Evolutionary conservation across 2,113 vertebrate genomes (phyloP), one percentile per base, ranked within the genome.

Genomic region (Malurus melanocephalus): DNA sequence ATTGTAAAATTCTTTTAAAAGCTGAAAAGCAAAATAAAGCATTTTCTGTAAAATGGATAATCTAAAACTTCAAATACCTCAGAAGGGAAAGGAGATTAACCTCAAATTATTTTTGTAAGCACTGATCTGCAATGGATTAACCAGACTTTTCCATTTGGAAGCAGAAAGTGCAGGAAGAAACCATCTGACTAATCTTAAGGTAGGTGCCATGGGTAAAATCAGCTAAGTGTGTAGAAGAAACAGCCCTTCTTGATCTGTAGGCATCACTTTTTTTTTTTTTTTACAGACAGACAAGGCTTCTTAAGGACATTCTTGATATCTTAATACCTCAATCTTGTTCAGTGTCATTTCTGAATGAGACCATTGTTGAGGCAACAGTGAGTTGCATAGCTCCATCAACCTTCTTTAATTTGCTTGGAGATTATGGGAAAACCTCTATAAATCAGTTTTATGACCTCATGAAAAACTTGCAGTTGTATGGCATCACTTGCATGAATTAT

Each of bases 391-490:
- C 83, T 95, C 92, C 92, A 95, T 92, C 94, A 94, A 93, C 95
- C 93, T 88, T 86, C 93, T 93, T 95, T 96, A 94, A 95, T 95
- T 95, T 93, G 90, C 93, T 94, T 92, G 86, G 86, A 96, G 90
- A 95, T 96, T 92, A 91, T 90, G 80, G 93, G 92, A 96, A 95
- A 93, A 95, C 88, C 91, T 95, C 94, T 88, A 94, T 94, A 95
- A 96, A 96, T 96, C 93, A 91, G 69, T 88, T 95, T 96, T 95
- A 92, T 73, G 88, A 93, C 77, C 86, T 95, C 94, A 94, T 94
- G 90, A 94, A 93, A 93, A 94, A 86, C 90, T 94, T 93, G 84
- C 90, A 87, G 62, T 93, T 91, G 90, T 88, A 93, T 93, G 86
- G 92, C 90, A 95, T 93, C 94, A 93, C 90, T 94, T 91, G 62